Base-by-base conservation (phyloP, 2,888 invertebrate species). In the Volucella inanis region DNA sequence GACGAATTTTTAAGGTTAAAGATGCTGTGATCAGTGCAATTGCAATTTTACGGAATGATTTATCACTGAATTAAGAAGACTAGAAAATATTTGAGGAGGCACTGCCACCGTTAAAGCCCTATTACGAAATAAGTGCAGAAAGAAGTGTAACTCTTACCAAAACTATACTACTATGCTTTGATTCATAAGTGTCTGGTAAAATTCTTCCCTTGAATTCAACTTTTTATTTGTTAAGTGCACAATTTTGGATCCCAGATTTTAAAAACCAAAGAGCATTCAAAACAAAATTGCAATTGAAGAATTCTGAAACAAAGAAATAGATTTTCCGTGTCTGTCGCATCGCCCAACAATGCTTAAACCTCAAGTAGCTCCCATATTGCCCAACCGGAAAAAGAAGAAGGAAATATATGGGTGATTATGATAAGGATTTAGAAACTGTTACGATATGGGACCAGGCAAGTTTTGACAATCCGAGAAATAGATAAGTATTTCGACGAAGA, bases 11-110 rank as follows among this genome's bases (percentile, higher is more conserved):
- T 2, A 45, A 68, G 47, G n/a, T 57, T 12, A 81, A 81, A 74
- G 47, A 81, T n/a, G 71, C 81, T 14, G 45, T 86, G 0, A 80
- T 75, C 31, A 55, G 68, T 3, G 68, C 78, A 2, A 12, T 67
- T 50, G 52, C 74, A 14, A 43, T 78, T 14, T 14, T 54, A 0
- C 54, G 52, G 47, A 62, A 65, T 18, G 70, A 81, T 6, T 47
- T 80, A 54, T 49, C 47, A 0, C 15, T 82, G 1, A 39, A n/a
- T 1, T 50, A 15, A 18, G 59, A 67, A 38, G 67, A 67, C 15
- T 76, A 67, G 59, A 3, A 12, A 4, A 15, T 72, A 12, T 70
- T 81, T 55, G 67, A 70, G 41, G 39, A 31, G 18, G 50, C 71
- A 11, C 39, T 80, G 11, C 64, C 62, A 50, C 57, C 77, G n/a